Conservation (phyloP, 2,113 vertebrate species). For the Tautogolabrus adspersus region DNA sequence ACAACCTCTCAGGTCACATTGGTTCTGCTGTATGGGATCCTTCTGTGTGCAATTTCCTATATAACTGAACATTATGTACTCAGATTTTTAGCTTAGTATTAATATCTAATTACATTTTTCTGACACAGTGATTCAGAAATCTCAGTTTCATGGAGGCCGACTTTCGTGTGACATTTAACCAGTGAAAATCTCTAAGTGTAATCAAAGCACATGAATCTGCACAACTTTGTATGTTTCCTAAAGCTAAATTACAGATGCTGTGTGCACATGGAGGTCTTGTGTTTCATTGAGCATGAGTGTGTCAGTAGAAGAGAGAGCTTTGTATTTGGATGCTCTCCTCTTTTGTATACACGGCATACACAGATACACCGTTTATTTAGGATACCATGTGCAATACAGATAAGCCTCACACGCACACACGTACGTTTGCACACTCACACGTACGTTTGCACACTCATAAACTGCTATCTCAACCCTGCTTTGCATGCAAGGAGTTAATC, state of each 20-base stretch:
- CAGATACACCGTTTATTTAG: neutral
- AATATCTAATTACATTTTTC: neutral
- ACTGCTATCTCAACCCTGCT: slow-evolving; percentile 27
- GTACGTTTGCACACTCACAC: too few relatives aligned
- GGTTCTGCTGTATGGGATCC: too few relatives aligned
- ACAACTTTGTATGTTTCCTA: slow-evolving; percentile 22
- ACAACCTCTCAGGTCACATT: neutral
- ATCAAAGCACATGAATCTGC: too few relatives aligned
- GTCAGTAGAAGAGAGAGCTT: neutral
- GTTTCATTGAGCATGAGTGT: neutral
- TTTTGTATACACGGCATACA: neutral
- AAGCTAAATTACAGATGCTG: slow-evolving; percentile 17
- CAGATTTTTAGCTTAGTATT: neutral
- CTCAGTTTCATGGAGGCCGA: neutral
- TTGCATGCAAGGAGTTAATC: slow-evolving; percentile 45
- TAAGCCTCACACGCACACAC: too few relatives aligned
- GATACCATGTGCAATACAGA: neutral
- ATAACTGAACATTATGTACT: too few relatives aligned
- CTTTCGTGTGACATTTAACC: slow-evolving; percentile 18
- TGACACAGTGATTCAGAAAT: neutral
- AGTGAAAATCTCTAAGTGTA: slow-evolving; percentile 17
- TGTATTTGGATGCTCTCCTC: neutral
- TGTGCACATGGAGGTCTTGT: neutral
- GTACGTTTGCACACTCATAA: neutral
- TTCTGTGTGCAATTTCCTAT: neutral